These are phyloP conservation scores for Neotoma lepida DNA, from an alignment of 2,113 vertebrate genomes.

Conservation along the genomic window DNA sequence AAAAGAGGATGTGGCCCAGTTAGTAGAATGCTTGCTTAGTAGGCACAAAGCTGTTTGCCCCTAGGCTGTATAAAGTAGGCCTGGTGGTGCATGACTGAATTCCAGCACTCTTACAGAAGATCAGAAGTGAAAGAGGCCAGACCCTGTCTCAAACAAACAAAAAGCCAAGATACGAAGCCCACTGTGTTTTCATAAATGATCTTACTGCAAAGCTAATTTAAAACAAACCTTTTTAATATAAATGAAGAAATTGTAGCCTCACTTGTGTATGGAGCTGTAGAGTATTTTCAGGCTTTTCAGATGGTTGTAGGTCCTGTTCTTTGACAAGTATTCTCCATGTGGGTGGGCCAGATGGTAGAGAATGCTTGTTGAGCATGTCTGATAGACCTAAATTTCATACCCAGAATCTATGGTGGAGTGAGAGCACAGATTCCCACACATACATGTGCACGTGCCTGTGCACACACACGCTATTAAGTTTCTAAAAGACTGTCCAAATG, in stretches of 20 bases:
- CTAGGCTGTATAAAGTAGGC: not conserved
- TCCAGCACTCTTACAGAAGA: not conserved
- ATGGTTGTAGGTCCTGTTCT: not conserved
- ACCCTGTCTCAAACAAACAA: not conserved
- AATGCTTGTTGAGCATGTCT: not conserved
- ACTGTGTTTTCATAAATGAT: not conserved
- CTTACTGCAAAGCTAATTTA: not conserved
- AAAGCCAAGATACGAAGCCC: too few species aligned
- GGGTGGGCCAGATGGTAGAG: not conserved
- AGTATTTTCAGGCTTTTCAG: conserved; percentile 7
- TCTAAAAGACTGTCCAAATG: not conserved
- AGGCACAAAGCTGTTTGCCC: not conserved
- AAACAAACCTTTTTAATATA: not conserved
- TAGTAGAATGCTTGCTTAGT: not conserved
- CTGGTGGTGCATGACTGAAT: not conserved
- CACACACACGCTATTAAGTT: not conserved
- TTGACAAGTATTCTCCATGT: not conserved
- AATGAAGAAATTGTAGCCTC: not conserved
- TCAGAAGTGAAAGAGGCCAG: not conserved
- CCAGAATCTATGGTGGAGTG: not conserved
- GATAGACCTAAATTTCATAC: not conserved
- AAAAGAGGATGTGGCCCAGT: too few species aligned
- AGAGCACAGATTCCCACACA: not conserved
- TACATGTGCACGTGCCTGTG: not conserved
- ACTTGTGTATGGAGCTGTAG: not conserved